Evolutionary conservation across 2,888 invertebrate species (phyloP), one percentile per base, ranked within the genome.

Genomic region (Drosophila neoperkinsi): DNA sequence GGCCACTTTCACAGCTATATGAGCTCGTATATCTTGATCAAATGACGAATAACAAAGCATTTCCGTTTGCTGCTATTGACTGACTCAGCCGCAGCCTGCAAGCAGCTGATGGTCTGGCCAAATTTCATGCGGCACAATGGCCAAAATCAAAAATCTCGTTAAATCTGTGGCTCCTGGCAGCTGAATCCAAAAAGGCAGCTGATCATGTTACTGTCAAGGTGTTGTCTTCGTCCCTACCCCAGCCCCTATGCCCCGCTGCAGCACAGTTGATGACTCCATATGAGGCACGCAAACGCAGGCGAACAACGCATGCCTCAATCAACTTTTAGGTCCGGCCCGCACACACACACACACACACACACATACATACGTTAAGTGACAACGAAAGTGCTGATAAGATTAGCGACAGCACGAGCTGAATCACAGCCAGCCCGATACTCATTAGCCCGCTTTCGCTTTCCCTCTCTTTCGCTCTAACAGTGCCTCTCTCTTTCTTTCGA

Each of bases 351-450:
- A 25, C 2, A n/a, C 64, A 79, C 73, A 60, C 62, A 25, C 10
- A 25, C 69, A 60, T 57, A 25, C 2, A 53, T 18, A 25, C 18
- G 34, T 53, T 36, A 34, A 68, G 53, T 74, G 74, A 62, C 74
- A 74, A 57, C 60, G 51, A 73, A 79, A 67, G 70, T 76, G 74
- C 67, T 87, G 83, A 84, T 87, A 82, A 84, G 83, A 83, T 83
- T 75, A 74, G 71, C 60, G 31, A 34, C 4, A 41, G 64, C 55
- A 66, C 60, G 53, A 33, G 62, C 70, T 77, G 76, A 79, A 51
- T 79, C 81, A 80, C 66, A 68, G 62, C 31, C 69, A 57, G 53
- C 64, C 51, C 41, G 72, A 79, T 51, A 81, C 68, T 60, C 82
- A 72, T 81, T 76, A 68, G 65, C 49, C 58, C n/a, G n/a, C 31